Evolutionary conservation across 2,113 vertebrate species (phyloP), one percentile per base, ranked within the genome.

Genomic region (Tychaedon coryphoeus): DNA sequence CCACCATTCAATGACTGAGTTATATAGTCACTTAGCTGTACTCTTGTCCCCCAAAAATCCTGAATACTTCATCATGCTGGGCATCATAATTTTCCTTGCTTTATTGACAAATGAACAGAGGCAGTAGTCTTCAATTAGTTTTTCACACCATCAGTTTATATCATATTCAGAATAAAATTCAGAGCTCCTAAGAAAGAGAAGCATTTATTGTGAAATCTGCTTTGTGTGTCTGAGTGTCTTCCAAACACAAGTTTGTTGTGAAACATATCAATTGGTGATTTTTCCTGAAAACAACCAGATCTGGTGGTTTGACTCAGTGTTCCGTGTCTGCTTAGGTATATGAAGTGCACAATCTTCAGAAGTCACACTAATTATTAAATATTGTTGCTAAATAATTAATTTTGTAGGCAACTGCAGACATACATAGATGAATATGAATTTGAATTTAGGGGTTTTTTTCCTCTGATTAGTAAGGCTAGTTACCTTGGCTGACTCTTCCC

Each of bases 301-400:
- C 33, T 38, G 31, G 33, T 60, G 34, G 36, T 36, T 65, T 82
- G 66, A 45, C 31, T 70, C 73, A 38, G 33, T 5, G 3, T 79
- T 94, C 0, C 0, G 0, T 69, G 36, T 74, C 40, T 65, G 2
- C 5, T 15, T 73, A 58, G 33, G 31, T 70, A 42, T 8, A 8
- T 45, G 18, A 86, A 82, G 9, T 57, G 14, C 26, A 51, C 28
- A 36, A 14, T 42, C 34, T 77, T 67, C 33, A 86, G 28, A 65
- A 23, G 47, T 78, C 65, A 75, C 45, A 56, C 7, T 54, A 26
- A 60, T 77, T 57, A 54, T 76, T 74, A 67, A 85, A 34, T 88
- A n/a, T 42, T 83, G 53, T 28, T 81, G 43, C 66, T 89, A 91
- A 87, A 66, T 87, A 66, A 54, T 48, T 17, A 67, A 43, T 74